Conservation (phyloP, 2,797 vertebrate species). For the Scleropages formosus region DNA sequence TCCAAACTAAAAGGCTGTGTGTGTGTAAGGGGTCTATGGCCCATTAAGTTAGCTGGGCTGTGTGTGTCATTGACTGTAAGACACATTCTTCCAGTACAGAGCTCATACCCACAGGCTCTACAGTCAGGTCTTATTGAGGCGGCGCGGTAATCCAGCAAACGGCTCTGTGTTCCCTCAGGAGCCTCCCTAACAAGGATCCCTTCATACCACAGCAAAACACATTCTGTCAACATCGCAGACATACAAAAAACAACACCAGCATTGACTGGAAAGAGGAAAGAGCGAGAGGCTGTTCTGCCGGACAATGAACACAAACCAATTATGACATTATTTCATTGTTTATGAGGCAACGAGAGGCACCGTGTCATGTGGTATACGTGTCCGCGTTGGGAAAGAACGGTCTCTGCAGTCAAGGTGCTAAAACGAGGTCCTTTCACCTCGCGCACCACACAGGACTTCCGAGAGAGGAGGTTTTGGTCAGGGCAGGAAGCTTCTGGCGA, state of each 20-base stretch:
- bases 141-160: slow-evolving; percentile 25
- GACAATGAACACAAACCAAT: slow-evolving; percentile 47
- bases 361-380: slow-evolving; percentile 39
- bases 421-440: background rate
- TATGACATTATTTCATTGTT: slow-evolving; percentile 58
- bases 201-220: background rate
- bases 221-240: background rate
- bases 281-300: slow-evolving; percentile 33
- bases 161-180: slow-evolving; percentile 14
- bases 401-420: background rate
- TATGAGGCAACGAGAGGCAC: slow-evolving; percentile 41
- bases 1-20: background rate
- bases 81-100: background rate
- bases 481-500: background rate
- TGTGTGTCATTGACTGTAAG: background rate
- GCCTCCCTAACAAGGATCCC: background rate
- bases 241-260: slow-evolving; percentile 25
- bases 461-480: too few species aligned
- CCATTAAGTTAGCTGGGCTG: background rate
- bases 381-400: background rate
- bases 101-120: too few species aligned
- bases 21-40: background rate
- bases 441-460: too few species aligned
- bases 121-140: slow-evolving; percentile 2
- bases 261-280: slow-evolving; percentile 32